Percentiles rank a stretch among this genome's conserved stretches.
phyloP scores from a whole-genome alignment of 2,113 vertebrate genomes.

The Percopsis transmontana region DNA sequence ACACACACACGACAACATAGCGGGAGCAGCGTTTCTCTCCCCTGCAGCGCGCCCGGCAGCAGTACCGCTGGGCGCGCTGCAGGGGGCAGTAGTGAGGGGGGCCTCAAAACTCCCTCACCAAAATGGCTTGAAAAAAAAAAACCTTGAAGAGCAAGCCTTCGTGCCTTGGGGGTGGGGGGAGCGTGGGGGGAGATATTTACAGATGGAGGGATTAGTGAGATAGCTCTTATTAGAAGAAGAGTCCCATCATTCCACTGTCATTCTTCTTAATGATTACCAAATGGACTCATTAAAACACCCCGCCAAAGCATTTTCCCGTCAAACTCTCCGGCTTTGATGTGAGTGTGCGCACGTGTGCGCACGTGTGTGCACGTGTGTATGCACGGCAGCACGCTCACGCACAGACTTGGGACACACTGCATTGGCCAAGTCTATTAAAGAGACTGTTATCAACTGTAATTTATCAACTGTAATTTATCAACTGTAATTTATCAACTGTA shows the following conservation, averaged over 20 bases:
- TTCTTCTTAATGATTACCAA: constrained; percentile 54
- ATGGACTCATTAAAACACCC: constrained; percentile 53
- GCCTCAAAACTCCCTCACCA: constrained; percentile 13
- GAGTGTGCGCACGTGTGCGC: constrained; percentile 1
- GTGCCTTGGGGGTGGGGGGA: constrained; percentile 38
- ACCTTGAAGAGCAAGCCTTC: no score
- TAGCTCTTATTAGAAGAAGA: constrained; percentile 38
- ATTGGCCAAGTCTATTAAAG: constrained; percentile 33
- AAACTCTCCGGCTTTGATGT: constrained; percentile 38
- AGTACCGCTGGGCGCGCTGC: no score
- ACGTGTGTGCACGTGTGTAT: not conserved
- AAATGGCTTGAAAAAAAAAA: no score
- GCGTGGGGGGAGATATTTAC: constrained; percentile 46
- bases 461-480: constrained; percentile 56
- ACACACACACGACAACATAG: not conserved
- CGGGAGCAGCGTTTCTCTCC: no score
- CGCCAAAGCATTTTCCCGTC: constrained; percentile 48
- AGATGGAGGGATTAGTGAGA: constrained; percentile 54
- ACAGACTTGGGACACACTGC: constrained; percentile 18
- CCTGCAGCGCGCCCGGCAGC: no score
- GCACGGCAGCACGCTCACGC: not conserved
- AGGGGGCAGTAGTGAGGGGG: not conserved
- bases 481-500: constrained; percentile 29
- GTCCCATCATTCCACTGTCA: constrained; percentile 52
- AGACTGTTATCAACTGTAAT: constrained; percentile 54